A percentile compares a stretch with the other conserved stretches of the same genome.
phyloP scores from a whole-genome alignment of 2,113 vertebrate species.

The Chaetops frenatus region DNA sequence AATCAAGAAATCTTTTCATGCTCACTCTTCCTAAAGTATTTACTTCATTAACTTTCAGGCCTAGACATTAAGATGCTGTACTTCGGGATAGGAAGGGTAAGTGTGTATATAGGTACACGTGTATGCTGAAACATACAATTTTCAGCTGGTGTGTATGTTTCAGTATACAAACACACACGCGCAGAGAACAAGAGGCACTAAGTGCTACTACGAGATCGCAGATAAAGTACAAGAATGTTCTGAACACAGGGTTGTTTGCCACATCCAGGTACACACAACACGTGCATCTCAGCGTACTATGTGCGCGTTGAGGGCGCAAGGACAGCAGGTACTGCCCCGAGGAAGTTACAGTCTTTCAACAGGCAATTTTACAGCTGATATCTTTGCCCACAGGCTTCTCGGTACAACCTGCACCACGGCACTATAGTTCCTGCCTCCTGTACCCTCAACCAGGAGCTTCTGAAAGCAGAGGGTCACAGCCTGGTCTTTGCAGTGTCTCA shows the following conservation, averaged over 20 bases:
- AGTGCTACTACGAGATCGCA: background rate
- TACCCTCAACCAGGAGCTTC: background rate
- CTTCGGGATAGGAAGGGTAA: background rate
- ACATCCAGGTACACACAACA: background rate
- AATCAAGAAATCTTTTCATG: background rate
- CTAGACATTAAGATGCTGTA: background rate
- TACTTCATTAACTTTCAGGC: background rate
- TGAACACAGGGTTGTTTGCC: background rate
- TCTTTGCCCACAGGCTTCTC: background rate
- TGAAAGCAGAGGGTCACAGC: background rate
- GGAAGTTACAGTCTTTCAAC: background rate
- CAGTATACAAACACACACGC: background rate
- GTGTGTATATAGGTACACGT: accelerated
- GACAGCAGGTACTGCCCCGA: background rate
- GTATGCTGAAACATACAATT: background rate
- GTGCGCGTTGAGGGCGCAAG: accelerated
- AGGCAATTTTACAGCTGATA: background rate
- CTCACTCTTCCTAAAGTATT: background rate
- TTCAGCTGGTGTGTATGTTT: background rate
- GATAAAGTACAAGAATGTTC: background rate
- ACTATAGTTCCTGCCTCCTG: background rate
- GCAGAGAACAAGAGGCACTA: background rate
- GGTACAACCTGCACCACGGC: background rate
- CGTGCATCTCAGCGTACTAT: accelerated
- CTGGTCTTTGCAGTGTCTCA: background rate